These are phyloP conservation scores for Marasmarcha lunaedactyla DNA, from an alignment of 2,888 invertebrate genomes.

Conservation along the genomic window DNA sequence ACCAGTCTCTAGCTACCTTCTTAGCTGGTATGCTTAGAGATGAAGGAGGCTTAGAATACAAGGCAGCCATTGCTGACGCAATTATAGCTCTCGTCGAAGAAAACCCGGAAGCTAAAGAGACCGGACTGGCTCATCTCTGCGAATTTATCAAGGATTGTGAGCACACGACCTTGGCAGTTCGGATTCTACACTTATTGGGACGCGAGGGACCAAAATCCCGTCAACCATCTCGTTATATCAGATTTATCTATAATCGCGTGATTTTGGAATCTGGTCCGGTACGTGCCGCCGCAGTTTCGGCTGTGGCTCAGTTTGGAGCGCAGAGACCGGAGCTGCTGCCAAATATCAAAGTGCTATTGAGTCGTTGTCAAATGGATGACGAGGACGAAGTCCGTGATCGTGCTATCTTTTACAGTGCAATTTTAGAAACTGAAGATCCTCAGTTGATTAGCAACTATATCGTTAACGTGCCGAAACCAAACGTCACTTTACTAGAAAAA, in stretches of 20 bases:
- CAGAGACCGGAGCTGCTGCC: constrained; percentile 76
- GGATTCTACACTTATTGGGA: constrained; percentile 95
- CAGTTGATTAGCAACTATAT: constrained; percentile 83
- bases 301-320: constrained; percentile 97
- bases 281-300: constrained; percentile 96
- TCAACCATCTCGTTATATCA: constrained; percentile 88
- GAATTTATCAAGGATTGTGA: constrained; percentile 99
- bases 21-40: constrained; percentile 96
- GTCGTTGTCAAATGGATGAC: constrained; percentile 93
- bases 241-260: constrained; percentile 90
- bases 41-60: constrained; percentile 97
- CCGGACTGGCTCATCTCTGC: constrained; percentile 95
- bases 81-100: constrained; percentile 98
- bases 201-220: constrained; percentile 97
- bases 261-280: constrained; percentile 97
- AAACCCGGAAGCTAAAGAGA: constrained; percentile 97
- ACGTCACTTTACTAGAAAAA: constrained; percentile 89
- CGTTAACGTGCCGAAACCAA: constrained; percentile 80
- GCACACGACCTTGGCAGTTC: constrained; percentile 94
- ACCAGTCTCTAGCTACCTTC: constrained; percentile 95
- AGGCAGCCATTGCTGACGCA: constrained; percentile 97
- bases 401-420: constrained; percentile 94
- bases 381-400: constrained; percentile 99
- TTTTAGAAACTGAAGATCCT: constrained; percentile 79
- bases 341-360: constrained; percentile 84